Evolutionary conservation across 2,113 vertebrate genomes (phyloP), one percentile per base, ranked within the genome.

Genomic region (Meles meles): DNA sequence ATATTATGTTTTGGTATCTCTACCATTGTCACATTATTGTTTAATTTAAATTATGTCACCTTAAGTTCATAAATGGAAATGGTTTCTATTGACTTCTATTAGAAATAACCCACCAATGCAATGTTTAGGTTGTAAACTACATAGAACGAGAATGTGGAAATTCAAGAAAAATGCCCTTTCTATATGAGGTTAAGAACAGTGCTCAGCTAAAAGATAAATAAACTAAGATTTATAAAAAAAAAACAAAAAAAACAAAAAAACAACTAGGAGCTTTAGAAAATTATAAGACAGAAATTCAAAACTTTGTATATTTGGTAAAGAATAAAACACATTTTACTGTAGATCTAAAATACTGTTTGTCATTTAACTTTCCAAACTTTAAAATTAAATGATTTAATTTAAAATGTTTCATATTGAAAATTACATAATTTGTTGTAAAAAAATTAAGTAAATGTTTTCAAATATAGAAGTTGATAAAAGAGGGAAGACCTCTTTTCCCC

Each of bases 11-110:
- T 92, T 97, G 81, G 0, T 14, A 18, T 76, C 20, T 92, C 39
- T 93, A 67, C 39, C 23, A 7, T 47, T 94, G 81, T 90, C 31
- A 63, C 49, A 83, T 76, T 93, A 61, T 92, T 92, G 6, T 57
- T 59, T 76, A 82, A 14, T 96, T 97, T 94, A 96, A 97, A 67
- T 67, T 67, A 67, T 67, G 34, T 86, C 65, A 92, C 3, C 29
- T 90, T 80, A 93, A 85, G 10, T 42, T 85, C 18, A 97, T 59
- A 67, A 37, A 88, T 49, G 17, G 8, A 76, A 86, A 57, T 37
- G 13, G 0, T 57, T 97, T 67, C 0, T 74, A 79, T 8, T 80
- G 77, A 76, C 49, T 92, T 88, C 93, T 86, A 79, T 83, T 47
- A 97, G 23, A 74, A 81, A 97, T 52, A 59, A 72, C 4, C 0